Conservation (phyloP, 2,113 vertebrate genomes). For the Mesitornis unicolor region DNA sequence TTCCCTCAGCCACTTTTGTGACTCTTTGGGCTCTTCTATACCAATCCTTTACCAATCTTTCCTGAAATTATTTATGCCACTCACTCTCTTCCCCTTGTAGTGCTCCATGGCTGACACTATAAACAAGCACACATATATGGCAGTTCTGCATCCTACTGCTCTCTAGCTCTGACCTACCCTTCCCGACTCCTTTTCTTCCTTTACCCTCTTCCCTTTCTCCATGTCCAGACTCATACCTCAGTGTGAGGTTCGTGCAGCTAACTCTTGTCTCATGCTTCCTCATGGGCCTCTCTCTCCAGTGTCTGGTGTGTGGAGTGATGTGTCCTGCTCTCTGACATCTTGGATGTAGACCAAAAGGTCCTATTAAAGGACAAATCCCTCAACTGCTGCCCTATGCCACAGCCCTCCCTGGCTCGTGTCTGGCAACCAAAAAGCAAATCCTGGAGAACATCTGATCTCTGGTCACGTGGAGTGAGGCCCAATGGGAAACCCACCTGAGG, state of each 20-base stretch:
- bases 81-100: background rate
- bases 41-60: background rate
- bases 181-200: background rate
- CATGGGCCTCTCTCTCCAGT: accelerated
- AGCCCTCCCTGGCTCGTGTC: accelerated
- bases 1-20: background rate
- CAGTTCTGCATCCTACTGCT: background rate
- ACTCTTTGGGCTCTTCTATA: background rate
- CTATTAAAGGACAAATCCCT: background rate
- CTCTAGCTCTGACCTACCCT: background rate
- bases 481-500: background rate
- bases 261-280: background rate
- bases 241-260: background rate
- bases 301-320: accelerated
- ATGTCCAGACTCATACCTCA: background rate
- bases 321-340: background rate
- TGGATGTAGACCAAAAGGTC: background rate
- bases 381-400: background rate
- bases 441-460: background rate
- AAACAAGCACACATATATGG: accelerated
- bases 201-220: background rate
- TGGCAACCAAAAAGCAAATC: background rate
- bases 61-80: background rate
- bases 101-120: background rate
- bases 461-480: background rate